These are phyloP conservation scores for Adoxophyes honmai DNA, from an alignment of 1,140 invertebrate species.

Conservation along the genomic window DNA sequence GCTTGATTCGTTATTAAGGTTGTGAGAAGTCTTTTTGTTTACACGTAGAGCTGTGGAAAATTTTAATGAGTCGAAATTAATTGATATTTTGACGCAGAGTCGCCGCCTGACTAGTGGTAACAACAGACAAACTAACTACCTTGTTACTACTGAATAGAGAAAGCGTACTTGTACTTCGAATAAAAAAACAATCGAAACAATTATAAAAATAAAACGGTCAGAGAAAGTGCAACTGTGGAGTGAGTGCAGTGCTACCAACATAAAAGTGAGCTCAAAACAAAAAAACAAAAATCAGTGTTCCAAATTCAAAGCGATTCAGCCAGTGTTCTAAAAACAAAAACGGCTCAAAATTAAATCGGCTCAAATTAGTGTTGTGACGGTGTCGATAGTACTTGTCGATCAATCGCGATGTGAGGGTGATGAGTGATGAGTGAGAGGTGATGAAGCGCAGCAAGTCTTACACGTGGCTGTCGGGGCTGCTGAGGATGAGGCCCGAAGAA, in stretches of 20 bases:
- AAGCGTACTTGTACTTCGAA: neutral
- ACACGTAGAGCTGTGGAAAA: conserved; percentile 22
- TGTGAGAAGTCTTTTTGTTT: conserved; percentile 6
- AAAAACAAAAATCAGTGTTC: neutral
- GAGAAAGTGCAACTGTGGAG: neutral
- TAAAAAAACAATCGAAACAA: neutral
- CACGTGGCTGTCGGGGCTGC: conserved; percentile 68
- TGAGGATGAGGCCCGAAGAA: conserved; percentile 44
- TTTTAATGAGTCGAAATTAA: conserved; percentile 46
- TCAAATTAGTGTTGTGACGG: conserved; percentile 10
- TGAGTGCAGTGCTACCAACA: neutral
- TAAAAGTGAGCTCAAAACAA: neutral
- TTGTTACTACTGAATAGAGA: conserved; percentile 2
- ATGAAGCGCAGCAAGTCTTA: conserved; percentile 73
- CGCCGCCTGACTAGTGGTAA: conserved; percentile 22
- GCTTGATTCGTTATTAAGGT: neutral
- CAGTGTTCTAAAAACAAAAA: neutral
- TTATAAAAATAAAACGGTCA: neutral
- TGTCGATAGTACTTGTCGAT: conserved; percentile 20
- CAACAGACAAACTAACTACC: conserved; percentile 17
- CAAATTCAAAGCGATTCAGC: neutral
- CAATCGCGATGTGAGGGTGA: conserved; percentile 21
- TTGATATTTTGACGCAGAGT: conserved; percentile 39
- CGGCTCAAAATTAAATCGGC: neutral
- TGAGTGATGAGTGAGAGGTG: conserved; percentile 22